Conservation (phyloP, 2,888 invertebrate species). For the Homarus gammarus region DNA sequence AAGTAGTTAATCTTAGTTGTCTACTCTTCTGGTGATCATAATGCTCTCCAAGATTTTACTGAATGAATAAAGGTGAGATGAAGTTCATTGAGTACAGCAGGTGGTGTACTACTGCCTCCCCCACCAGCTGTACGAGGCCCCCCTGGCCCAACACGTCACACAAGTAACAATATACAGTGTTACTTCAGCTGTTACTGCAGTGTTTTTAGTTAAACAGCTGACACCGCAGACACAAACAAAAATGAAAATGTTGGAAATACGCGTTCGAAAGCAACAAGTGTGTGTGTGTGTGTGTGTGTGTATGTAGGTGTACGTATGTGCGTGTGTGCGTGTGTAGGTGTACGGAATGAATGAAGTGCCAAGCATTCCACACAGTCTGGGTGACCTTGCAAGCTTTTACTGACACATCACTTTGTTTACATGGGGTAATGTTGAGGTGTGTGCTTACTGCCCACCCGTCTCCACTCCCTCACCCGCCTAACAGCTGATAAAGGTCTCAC, state of each 20-base stretch:
- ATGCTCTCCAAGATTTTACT: too few relatives aligned
- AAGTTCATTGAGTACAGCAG: too few relatives aligned
- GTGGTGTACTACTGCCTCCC: too few relatives aligned
- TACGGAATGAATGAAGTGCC: conserved; percentile 31
- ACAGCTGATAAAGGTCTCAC: not conserved
- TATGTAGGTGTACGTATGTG: not conserved
- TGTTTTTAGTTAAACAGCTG: too few relatives aligned
- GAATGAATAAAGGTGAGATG: too few relatives aligned
- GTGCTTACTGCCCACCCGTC: not conserved
- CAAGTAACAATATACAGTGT: too few relatives aligned
- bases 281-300: conserved; percentile 21
- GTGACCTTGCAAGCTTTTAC: conserved; percentile 7
- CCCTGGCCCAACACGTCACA: too few relatives aligned
- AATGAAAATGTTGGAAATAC: not conserved
- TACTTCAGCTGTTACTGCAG: too few relatives aligned
- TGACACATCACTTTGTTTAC: not conserved
- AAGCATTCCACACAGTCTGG: conserved; percentile 21
- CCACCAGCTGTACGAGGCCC: too few relatives aligned
- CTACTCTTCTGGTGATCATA: too few relatives aligned
- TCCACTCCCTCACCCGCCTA: not conserved
- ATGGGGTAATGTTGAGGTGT: not conserved
- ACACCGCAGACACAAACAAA: too few relatives aligned
- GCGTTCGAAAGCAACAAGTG: not conserved
- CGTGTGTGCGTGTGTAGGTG: conserved; percentile 30
- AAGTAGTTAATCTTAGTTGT: too few relatives aligned